These are phyloP conservation scores for Hyposoter dolosus DNA, from an alignment of 2,888 invertebrate genomes.

Conservation along the genomic window DNA sequence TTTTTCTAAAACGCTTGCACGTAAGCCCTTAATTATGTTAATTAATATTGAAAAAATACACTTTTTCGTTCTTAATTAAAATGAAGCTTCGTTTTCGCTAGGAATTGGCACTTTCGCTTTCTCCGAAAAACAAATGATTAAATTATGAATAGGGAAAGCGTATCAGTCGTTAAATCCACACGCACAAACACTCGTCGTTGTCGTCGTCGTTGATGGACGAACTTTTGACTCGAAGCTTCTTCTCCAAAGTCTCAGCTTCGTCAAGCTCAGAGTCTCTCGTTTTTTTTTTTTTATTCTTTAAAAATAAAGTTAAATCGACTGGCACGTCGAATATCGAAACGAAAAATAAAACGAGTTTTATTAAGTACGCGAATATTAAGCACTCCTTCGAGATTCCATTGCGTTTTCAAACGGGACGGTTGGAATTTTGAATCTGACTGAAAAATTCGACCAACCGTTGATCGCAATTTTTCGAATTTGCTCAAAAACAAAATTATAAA, in stretches of 20 bases:
- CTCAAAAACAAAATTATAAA: not conserved
- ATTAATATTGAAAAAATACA: not conserved
- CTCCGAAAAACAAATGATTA: not conserved
- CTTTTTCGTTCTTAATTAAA: not conserved
- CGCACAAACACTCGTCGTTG: not conserved
- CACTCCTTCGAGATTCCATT: slow-evolving; percentile 11
- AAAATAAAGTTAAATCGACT: slow-evolving; percentile 59
- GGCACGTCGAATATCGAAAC: slow-evolving; percentile 59
- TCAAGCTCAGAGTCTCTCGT: not conserved
- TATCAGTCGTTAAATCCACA: slow-evolving; percentile 33
- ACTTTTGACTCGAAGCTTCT: slow-evolving; percentile 1
- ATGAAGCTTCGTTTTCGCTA: not conserved
- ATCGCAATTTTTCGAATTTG: not conserved
- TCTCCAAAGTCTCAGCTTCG: not conserved
- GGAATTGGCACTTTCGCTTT: slow-evolving; percentile 5
- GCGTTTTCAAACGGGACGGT: slow-evolving; percentile 3
- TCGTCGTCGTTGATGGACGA: not conserved
- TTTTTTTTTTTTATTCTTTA: not conserved
- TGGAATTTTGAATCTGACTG: slow-evolving; percentile 33
- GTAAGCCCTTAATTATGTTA: not conserved
- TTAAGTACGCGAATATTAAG: slow-evolving; percentile 50
- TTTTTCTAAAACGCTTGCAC: too few relatives aligned
- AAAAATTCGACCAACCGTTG: slow-evolving; percentile 31
- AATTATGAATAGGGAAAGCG: slow-evolving; percentile 35
- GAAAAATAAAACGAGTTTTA: slow-evolving; percentile 19